A percentile compares a stretch with the other conserved stretches of the same genome.
Conservation (phyloP, 2,797 vertebrate species). For the Alexandromys oeconomus region DNA sequence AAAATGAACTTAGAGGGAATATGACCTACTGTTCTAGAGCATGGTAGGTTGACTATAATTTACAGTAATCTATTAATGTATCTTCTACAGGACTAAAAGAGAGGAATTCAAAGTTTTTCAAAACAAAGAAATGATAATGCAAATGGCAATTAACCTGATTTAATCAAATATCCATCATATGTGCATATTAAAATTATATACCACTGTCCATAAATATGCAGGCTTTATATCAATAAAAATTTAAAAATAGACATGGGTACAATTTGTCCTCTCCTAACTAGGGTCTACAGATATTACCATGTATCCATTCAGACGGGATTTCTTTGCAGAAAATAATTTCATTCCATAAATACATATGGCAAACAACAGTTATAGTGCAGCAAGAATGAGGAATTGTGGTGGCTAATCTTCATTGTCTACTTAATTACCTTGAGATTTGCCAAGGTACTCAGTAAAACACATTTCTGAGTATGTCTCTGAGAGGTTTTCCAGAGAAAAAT, state of each 20-base stretch:
- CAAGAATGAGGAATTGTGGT: not conserved
- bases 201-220: not conserved
- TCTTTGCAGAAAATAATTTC: conserved; percentile 19
- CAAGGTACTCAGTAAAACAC: not conserved
- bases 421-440: not conserved
- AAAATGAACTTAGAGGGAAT: not conserved
- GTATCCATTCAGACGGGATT: not conserved
- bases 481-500: not conserved
- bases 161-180: not conserved
- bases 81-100: not conserved
- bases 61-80: not conserved
- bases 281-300: not conserved
- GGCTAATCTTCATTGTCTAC: not conserved
- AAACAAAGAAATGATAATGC: not conserved
- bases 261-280: not conserved
- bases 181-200: not conserved
- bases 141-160: not conserved
- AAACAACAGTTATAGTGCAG: not conserved
- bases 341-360: not conserved
- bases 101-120: not conserved
- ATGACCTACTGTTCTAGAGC: not conserved
- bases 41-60: not conserved
- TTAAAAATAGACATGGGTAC: not conserved
- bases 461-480: not conserved
- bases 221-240: not conserved